Evolutionary conservation across 2,888 invertebrate species (phyloP).

Genomic region (Graphium colonna): DNA sequence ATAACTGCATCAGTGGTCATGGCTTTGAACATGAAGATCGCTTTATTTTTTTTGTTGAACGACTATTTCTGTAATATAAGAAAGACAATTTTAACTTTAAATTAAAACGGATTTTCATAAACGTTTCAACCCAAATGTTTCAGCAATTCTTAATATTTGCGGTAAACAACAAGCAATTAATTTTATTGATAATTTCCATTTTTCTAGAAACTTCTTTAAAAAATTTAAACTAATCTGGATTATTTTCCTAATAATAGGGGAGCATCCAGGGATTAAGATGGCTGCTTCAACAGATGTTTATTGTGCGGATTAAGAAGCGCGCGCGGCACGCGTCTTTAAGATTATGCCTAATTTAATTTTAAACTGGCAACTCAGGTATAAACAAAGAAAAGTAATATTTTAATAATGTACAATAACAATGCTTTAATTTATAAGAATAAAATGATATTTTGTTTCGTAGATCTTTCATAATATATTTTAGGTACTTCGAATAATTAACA

Average conservation of each 20-base stretch:
- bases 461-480: neutral
- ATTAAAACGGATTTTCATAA: too few relatives aligned
- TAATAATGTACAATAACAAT: neutral
- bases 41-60: too few relatives aligned
- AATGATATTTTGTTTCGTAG: neutral
- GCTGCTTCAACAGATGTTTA: constrained; percentile 14
- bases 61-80: too few relatives aligned
- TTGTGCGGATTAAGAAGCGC: constrained; percentile 10
- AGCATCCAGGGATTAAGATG: constrained; percentile 1
- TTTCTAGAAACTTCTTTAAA: neutral
- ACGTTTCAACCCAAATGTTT: too few relatives aligned
- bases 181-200: too few relatives aligned
- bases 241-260: constrained; percentile 10
- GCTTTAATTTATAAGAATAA: neutral
- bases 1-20: too few relatives aligned
- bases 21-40: too few relatives aligned
- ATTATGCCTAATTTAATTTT: constrained; percentile 5
- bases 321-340: constrained; percentile 14
- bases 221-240: neutral
- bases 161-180: too few relatives aligned
- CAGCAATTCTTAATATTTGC: too few relatives aligned
- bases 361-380: neutral
- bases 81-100: too few relatives aligned
- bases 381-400: neutral
- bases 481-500: neutral